Percentiles rank a stretch among this genome's conserved stretches.
Conservation (phyloP, 2,888 invertebrate species). For the Epsilonema sp. region DNA sequence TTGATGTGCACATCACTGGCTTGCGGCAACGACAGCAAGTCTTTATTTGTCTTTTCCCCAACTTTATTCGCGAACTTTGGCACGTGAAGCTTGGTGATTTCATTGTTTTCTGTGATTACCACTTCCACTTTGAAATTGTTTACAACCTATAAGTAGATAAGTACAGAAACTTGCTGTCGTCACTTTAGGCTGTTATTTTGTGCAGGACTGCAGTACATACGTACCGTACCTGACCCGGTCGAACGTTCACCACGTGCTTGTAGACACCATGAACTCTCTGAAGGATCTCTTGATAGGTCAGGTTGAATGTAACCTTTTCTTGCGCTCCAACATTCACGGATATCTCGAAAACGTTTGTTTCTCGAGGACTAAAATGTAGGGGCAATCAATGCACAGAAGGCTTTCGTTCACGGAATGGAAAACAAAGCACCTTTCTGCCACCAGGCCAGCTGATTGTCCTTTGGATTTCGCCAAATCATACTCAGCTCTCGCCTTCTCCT, state of each 20-base stretch:
- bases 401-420: too few relatives aligned
- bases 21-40: neutral
- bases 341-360: conserved; percentile 45
- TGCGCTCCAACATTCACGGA: conserved; percentile 46
- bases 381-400: too few relatives aligned
- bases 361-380: too few relatives aligned
- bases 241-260: conserved; percentile 47
- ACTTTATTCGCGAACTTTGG: conserved; percentile 40
- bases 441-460: conserved; percentile 25
- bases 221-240: conserved; percentile 44
- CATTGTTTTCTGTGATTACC: conserved; percentile 43
- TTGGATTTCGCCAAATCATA: conserved; percentile 22
- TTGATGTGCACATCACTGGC: neutral
- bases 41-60: conserved; percentile 9
- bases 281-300: conserved; percentile 51
- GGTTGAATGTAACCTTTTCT: conserved; percentile 45
- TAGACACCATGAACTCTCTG: conserved; percentile 44
- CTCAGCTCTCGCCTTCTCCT: conserved; percentile 22
- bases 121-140: conserved; percentile 45
- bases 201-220: too few relatives aligned
- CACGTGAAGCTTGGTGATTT: conserved; percentile 42
- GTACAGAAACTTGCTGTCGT: too few relatives aligned
- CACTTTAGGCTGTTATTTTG: too few relatives aligned
- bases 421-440: conserved; percentile 12
- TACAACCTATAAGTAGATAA: conserved; percentile 34